Evolutionary conservation across 2,888 invertebrate species (phyloP).

Genomic region (Noctua janthe): DNA sequence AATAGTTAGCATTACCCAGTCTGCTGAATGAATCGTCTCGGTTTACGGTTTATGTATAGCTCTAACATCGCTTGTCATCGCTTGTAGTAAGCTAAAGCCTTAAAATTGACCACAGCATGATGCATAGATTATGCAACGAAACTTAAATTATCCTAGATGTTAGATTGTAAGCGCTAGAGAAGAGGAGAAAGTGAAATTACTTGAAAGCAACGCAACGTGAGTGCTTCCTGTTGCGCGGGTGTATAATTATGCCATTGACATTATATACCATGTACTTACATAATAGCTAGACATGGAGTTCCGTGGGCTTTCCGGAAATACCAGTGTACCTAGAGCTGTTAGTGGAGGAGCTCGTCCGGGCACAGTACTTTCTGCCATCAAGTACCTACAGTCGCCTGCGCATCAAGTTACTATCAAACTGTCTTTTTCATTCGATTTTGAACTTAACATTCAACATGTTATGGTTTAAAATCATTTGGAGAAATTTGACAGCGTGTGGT

Average conservation of each 20-base stretch:
- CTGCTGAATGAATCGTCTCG: too few species aligned
- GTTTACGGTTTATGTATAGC: not conserved
- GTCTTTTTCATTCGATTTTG: too few species aligned
- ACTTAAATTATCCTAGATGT: constrained; percentile 57
- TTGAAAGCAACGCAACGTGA: constrained; percentile 27
- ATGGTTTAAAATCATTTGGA: too few species aligned
- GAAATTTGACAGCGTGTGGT: too few species aligned
- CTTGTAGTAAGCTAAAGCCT: constrained; percentile 2
- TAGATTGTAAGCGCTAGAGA: constrained; percentile 40
- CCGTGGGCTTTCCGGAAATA: constrained; percentile 10
- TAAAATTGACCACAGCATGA: constrained; percentile 41
- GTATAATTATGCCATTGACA: constrained; percentile 46
- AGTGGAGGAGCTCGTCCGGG: too few species aligned
- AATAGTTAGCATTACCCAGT: not conserved
- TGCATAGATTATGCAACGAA: constrained; percentile 47
- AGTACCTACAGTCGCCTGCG: too few species aligned
- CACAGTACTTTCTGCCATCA: too few species aligned
- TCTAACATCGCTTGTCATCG: not conserved
- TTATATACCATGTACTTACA: constrained; percentile 30
- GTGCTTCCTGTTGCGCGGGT: constrained; percentile 42
- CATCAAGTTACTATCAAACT: too few species aligned
- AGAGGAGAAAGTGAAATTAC: constrained; percentile 56
- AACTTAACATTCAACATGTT: too few species aligned
- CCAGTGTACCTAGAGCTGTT: not conserved
- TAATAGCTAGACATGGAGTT: constrained; percentile 26